A percentile compares a stretch with the other conserved stretches of the same genome.
Conservation (phyloP, 2,888 invertebrate species). For the Xestia ashworthii region DNA sequence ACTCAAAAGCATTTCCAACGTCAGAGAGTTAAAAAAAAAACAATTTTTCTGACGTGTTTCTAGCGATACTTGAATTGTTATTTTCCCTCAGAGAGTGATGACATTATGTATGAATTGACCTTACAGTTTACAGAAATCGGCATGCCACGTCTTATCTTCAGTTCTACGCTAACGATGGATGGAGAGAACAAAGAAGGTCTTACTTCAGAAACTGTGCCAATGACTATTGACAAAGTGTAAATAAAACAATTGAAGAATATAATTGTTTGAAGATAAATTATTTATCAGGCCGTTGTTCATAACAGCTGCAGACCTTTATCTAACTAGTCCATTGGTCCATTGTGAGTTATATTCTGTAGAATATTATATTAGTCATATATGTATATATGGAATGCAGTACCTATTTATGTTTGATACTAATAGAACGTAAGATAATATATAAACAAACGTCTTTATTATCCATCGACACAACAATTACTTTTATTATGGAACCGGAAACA, state of each 20-base stretch:
- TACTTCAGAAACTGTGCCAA: constrained; percentile 53
- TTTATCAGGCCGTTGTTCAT: constrained; percentile 50
- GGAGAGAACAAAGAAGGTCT: constrained; percentile 45
- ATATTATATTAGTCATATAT: constrained; percentile 32
- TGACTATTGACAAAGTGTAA: constrained; percentile 49
- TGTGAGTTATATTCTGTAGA: constrained; percentile 47
- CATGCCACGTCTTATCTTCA: constrained; percentile 40
- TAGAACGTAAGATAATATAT: not conserved
- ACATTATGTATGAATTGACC: constrained; percentile 42
- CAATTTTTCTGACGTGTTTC: constrained; percentile 37
- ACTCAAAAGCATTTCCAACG: constrained; percentile 10
- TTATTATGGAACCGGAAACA: not conserved
- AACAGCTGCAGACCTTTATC: constrained; percentile 58
- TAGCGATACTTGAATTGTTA: constrained; percentile 17
- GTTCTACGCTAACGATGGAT: constrained; percentile 34
- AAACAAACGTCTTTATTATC: not conserved
- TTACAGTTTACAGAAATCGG: constrained; percentile 35
- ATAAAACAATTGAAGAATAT: constrained; percentile 54
- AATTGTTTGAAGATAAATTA: constrained; percentile 55
- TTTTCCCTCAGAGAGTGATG: constrained; percentile 47
- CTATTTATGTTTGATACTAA: not conserved
- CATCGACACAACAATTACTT: not conserved
- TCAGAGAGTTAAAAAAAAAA: constrained; percentile 35
- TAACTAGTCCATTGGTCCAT: constrained; percentile 49
- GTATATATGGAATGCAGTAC: not conserved